A percentile compares a stretch with the other conserved stretches of the same genome.
Conservation (phyloP, 2,113 vertebrate genomes). For the Lucifuga dentata region DNA sequence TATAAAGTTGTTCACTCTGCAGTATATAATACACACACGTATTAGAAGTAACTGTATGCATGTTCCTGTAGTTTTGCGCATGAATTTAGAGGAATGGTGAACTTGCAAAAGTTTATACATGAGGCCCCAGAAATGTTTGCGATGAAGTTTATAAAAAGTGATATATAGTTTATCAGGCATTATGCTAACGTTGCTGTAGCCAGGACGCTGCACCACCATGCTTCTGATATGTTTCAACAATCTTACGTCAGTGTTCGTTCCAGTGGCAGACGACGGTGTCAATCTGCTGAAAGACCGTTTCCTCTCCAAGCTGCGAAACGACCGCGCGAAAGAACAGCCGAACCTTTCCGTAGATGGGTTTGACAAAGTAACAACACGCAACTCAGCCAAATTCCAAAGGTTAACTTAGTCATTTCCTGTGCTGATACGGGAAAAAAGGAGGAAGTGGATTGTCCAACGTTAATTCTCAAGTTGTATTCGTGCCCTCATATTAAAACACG, state of each 20-base stretch:
- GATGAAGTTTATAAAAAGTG: background rate
- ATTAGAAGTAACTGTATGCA: background rate
- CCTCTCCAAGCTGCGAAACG: background rate
- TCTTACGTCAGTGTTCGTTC: too few relatives aligned
- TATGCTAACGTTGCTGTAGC: too few relatives aligned
- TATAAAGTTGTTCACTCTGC: too few relatives aligned
- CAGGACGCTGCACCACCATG: too few relatives aligned
- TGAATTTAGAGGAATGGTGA: background rate
- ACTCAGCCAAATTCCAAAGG: slow-evolving; percentile 15
- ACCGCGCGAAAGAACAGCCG: slow-evolving; percentile 9
- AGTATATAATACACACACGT: too few relatives aligned
- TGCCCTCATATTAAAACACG: too few relatives aligned
- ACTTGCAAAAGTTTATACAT: slow-evolving; percentile 23
- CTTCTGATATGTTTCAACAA: too few relatives aligned
- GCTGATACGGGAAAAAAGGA: slow-evolving; percentile 28
- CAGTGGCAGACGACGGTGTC: background rate
- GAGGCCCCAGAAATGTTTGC: slow-evolving; percentile 13
- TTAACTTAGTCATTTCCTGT: too few relatives aligned
- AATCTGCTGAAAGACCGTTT: background rate
- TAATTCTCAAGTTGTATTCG: too few relatives aligned
- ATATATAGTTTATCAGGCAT: too few relatives aligned
- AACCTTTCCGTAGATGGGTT: background rate
- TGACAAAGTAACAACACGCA: background rate
- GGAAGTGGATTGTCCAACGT: too few relatives aligned
- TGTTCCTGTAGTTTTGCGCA: slow-evolving; percentile 4